Evolutionary conservation across 2,797 vertebrate genomes (phyloP), one percentile per base, ranked within the genome.

Genomic region (Pseudomugil tenellus): DNA sequence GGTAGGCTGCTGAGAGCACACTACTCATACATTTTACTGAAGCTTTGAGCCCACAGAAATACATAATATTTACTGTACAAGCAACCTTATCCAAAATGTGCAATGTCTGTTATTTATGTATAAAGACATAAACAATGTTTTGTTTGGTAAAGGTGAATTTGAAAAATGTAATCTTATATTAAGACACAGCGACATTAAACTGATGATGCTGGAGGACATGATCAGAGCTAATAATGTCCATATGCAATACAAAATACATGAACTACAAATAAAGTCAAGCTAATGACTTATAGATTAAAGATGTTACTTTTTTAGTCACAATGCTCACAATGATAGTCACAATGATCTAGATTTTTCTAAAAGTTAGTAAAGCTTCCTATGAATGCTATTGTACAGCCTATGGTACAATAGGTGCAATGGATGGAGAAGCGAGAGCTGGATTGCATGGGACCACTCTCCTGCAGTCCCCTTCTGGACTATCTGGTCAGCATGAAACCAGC

Each of bases 11-110:
- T 61, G 29, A 60, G 2, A 31, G 43, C 25, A 23, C 19, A 39
- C 11, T 16, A 13, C 16, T 26, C 54, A 67, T 31, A 53, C 59
- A 62, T 66, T 55, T 66, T 5, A 54, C 19, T 48, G 14, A 59
- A n/a, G 31, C 10, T 31, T 12, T 11, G n/a, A 48, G 2, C 5
- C 6, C 12, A 10, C 31, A 51, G 3, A 56, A 63, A 65, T 19
- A 4, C n/a, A 23, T 21, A 19, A 3, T 57, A 21, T 57, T 25
- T 49, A 49, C 21, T 23, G 46, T 49, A 25, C 48, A 13, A n/a
- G 19, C 8, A 23, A 49, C 23, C 25, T 25, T 23, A 25, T 25
- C 25, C 12, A 5, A 49, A 25, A 49, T 13, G 19, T 25, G 10
- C 17, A 3, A 49, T 49, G 7, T 48, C n/a, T 23, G 3, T 48